Evolutionary conservation across 1,140 invertebrate genomes (phyloP).

Genomic region (Drosophila arawakana): DNA sequence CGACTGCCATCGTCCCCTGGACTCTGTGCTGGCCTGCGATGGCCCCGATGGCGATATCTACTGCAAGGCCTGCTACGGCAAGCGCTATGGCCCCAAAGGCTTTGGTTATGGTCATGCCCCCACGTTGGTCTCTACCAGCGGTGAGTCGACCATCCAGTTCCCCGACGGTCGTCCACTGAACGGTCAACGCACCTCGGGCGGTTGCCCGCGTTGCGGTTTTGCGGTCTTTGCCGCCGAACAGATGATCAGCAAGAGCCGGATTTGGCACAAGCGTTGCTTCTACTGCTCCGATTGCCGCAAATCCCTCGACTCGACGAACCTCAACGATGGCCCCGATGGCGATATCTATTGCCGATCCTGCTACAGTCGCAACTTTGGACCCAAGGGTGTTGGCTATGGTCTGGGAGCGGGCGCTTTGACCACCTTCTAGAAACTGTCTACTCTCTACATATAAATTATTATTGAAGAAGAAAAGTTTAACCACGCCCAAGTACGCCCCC

Average conservation of each 20-base stretch:
- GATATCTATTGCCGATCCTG: constrained; percentile 98
- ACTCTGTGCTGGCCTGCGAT: constrained; percentile 95
- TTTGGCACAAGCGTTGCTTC: constrained; percentile 98
- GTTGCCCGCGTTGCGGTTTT: constrained; percentile 94
- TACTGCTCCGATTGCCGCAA: constrained; percentile 96
- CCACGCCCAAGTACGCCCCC: neutral
- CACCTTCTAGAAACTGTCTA: constrained; percentile 88
- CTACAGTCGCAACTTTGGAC: constrained; percentile 96
- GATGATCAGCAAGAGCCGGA: constrained; percentile 95
- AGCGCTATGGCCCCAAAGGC: constrained; percentile 95
- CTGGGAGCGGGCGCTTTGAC: constrained; percentile 94
- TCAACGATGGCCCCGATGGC: constrained; percentile 96
- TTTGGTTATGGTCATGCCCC: constrained; percentile 95
- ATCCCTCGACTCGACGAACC: constrained; percentile 95
- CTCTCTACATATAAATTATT: constrained; percentile 17
- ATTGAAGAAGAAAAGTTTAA: constrained; percentile 9
- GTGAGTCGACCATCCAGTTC: constrained; percentile 89
- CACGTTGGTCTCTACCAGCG: constrained; percentile 91
- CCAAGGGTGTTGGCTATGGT: constrained; percentile 96
- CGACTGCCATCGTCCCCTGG: constrained; percentile 96
- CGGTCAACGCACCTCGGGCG: constrained; percentile 85
- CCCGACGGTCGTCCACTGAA: constrained; percentile 86
- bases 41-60: constrained; percentile 95
- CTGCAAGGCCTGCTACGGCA: constrained; percentile 94
- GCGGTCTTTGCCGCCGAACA: constrained; percentile 96